Evolutionary conservation across 2,888 invertebrate species (phyloP).

Genomic region (Frankliniella fusca): DNA sequence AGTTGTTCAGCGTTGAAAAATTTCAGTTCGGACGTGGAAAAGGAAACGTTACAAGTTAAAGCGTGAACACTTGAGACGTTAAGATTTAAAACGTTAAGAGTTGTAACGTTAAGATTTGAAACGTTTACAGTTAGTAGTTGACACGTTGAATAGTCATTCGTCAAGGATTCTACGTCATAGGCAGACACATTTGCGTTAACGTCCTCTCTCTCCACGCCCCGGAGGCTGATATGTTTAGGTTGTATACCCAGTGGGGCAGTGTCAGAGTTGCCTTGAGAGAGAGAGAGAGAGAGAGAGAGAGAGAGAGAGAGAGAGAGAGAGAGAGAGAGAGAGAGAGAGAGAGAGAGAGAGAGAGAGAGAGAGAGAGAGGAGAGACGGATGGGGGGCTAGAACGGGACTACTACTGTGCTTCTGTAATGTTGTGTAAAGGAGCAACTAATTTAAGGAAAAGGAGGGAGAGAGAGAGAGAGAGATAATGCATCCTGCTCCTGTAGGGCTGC

Average conservation of each 20-base stretch:
- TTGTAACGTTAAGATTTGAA: no score
- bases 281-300: not conserved
- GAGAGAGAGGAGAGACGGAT: not conserved
- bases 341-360: not conserved
- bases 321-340: not conserved
- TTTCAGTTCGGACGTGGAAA: no score
- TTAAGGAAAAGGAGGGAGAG: not conserved
- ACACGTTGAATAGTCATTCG: no score
- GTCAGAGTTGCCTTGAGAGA: not conserved
- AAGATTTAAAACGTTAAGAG: no score
- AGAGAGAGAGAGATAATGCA: not conserved
- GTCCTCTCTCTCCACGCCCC: not conserved
- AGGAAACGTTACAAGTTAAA: no score
- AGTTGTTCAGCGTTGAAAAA: no score
- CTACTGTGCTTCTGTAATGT: no score
- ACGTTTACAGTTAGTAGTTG: no score
- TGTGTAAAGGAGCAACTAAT: not conserved
- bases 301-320: not conserved
- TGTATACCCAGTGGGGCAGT: not conserved
- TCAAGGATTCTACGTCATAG: no score
- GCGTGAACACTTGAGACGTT: no score
- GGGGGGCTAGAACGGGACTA: no score
- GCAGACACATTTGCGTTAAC: no score
- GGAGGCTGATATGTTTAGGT: not conserved
- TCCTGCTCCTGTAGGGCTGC: not conserved